A percentile compares a stretch with the other conserved stretches of the same genome.
Evolutionary conservation across 2,888 invertebrate species (phyloP).

Genomic region (Aspidiotus rigidus): DNA sequence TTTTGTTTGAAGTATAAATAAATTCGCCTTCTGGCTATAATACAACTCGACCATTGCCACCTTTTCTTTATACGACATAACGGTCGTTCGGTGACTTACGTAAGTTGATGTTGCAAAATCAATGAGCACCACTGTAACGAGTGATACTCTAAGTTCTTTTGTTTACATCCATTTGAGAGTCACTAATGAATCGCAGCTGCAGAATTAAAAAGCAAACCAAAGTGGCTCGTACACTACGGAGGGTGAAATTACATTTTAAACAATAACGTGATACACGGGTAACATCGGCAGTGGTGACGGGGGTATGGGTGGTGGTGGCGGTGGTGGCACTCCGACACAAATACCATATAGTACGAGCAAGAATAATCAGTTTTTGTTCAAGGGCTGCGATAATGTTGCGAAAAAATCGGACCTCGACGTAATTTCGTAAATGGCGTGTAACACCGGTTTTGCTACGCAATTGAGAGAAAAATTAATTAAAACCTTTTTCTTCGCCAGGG

Average conservation of each 20-base stretch:
- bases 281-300: too few relatives aligned
- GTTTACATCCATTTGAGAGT: slow-evolving; percentile 32
- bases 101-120: slow-evolving; percentile 4
- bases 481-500: too few relatives aligned
- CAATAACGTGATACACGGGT: not conserved
- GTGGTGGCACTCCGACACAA: not conserved
- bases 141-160: slow-evolving; percentile 33
- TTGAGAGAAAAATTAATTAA: not conserved
- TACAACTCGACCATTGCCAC: not conserved
- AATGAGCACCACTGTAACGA: slow-evolving; percentile 9
- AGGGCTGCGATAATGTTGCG: not conserved
- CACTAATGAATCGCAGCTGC: slow-evolving; percentile 33
- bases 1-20: too few relatives aligned
- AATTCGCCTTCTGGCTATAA: not conserved
- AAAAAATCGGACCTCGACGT: not conserved
- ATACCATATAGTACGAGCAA: not conserved
- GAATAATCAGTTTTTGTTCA: not conserved
- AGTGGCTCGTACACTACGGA: slow-evolving; percentile 13
- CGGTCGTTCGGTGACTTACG: not conserved
- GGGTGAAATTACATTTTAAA: slow-evolving; percentile 18
- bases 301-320: not conserved
- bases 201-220: slow-evolving; percentile 25
- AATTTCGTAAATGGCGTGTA: not conserved
- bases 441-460: slow-evolving; percentile 1
- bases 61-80: not conserved